Evolutionary conservation across 2,113 vertebrate species (phyloP).

Genomic region (Xenopus borealis): DNA sequence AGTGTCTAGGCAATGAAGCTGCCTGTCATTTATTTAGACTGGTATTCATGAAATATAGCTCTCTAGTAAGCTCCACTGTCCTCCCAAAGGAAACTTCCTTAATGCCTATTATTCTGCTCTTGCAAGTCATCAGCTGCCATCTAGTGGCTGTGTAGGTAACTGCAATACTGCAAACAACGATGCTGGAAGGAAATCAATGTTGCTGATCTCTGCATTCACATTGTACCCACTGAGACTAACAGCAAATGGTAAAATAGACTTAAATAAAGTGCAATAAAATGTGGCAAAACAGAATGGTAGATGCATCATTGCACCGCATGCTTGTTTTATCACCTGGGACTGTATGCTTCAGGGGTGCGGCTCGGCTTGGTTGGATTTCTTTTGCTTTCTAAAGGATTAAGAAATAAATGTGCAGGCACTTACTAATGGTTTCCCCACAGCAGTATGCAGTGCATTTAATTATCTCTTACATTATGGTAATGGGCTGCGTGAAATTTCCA

Average conservation of each 20-base stretch:
- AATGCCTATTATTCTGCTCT: background rate
- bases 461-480: background rate
- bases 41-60: slow-evolving; percentile 13
- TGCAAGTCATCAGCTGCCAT: slow-evolving; percentile 19
- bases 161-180: background rate
- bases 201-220: too few relatives aligned
- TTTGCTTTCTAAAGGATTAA: background rate
- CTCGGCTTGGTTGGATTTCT: background rate
- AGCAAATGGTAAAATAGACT: too few relatives aligned
- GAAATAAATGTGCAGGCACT: background rate
- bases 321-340: too few relatives aligned
- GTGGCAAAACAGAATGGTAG: too few relatives aligned
- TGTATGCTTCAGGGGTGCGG: too few relatives aligned
- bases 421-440: background rate
- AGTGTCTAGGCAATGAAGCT: background rate
- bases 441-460: background rate
- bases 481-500: slow-evolving; percentile 18
- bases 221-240: too few relatives aligned
- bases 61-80: background rate
- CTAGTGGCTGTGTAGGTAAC: slow-evolving; percentile 14
- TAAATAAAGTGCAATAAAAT: too few relatives aligned
- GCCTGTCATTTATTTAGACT: slow-evolving; percentile 15
- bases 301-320: too few relatives aligned
- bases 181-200: too few relatives aligned
- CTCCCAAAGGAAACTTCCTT: background rate